Conservation (phyloP, 2,888 invertebrate genomes). For the Protodeltote pygarga region DNA sequence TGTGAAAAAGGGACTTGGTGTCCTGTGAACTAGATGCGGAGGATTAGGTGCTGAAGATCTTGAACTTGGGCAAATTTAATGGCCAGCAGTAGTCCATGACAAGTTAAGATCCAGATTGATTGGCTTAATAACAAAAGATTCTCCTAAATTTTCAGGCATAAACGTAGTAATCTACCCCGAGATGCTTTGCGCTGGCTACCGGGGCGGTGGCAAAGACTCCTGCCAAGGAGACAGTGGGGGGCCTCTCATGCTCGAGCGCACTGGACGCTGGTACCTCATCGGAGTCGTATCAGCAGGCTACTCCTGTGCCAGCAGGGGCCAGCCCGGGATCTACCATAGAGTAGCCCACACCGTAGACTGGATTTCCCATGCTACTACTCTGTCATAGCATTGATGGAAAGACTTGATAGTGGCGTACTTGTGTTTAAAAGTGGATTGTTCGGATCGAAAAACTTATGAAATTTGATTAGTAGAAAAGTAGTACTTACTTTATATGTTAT, state of each 20-base stretch:
- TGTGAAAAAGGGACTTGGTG: too few relatives aligned
- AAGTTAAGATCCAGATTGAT: too few relatives aligned
- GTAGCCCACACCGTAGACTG: constrained; percentile 97
- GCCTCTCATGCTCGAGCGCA: constrained; percentile 95
- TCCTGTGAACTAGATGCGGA: too few relatives aligned
- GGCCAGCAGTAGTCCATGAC: too few relatives aligned
- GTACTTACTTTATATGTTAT: too few relatives aligned
- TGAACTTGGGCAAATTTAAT: too few relatives aligned
- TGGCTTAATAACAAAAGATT: too few relatives aligned
- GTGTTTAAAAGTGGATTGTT: constrained; percentile 22
- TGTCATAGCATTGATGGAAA: constrained; percentile 66
- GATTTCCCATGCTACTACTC: constrained; percentile 90
- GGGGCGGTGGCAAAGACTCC: constrained; percentile 94
- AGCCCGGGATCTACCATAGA: constrained; percentile 97
- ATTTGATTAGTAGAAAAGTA: too few relatives aligned
- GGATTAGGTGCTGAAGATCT: too few relatives aligned
- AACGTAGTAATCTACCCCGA: constrained; percentile 97
- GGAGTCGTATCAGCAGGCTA: constrained; percentile 97
- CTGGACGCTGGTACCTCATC: constrained; percentile 96
- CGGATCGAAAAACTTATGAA: constrained; percentile 13
- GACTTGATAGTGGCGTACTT: too few relatives aligned
- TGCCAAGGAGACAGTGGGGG: constrained; percentile 95
- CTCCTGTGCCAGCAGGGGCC: constrained; percentile 96
- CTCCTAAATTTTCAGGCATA: constrained; percentile 87
- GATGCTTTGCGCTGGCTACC: constrained; percentile 97